Evolutionary conservation across 2,888 invertebrate species (phyloP).

Genomic region (Macrosiphum euphorbiae): DNA sequence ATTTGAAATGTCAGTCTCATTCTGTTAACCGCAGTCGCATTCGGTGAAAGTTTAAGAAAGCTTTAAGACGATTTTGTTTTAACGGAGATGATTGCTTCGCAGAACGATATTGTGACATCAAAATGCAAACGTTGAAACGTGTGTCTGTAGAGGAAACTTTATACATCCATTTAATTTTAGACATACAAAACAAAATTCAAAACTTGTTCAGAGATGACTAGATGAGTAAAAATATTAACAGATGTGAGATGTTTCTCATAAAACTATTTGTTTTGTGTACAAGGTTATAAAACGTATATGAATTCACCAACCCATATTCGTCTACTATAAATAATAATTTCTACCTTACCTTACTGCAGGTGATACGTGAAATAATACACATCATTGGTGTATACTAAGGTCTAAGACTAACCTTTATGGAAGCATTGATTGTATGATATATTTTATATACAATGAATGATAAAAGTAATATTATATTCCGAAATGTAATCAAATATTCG

Average conservation of each 20-base stretch:
- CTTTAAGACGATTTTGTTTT: constrained; percentile 15
- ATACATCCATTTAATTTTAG: neutral
- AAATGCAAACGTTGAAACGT: constrained; percentile 5
- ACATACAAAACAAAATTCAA: neutral
- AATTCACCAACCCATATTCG: neutral
- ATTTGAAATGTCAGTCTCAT: constrained; percentile 4
- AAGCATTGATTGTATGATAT: neutral
- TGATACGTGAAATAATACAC: neutral
- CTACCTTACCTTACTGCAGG: neutral
- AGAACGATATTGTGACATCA: neutral
- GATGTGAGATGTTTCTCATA: neutral
- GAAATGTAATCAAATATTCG: neutral
- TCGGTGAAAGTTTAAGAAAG: neutral
- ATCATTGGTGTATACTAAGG: neutral
- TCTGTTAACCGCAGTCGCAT: neutral
- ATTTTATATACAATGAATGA: neutral
- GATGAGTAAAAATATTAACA: neutral
- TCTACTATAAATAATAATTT: neutral
- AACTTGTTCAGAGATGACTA: neutral
- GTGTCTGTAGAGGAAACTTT: neutral
- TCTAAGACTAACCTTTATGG: neutral
- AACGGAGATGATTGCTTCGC: neutral
- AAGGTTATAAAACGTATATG: neutral
- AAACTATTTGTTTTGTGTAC: neutral
- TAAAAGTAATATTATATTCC: neutral